These are phyloP conservation scores for Halisarca cf. caerulea DNA, from an alignment of 37 sponge, comb jelly and placozoan genomes.

Conservation along the genomic window DNA sequence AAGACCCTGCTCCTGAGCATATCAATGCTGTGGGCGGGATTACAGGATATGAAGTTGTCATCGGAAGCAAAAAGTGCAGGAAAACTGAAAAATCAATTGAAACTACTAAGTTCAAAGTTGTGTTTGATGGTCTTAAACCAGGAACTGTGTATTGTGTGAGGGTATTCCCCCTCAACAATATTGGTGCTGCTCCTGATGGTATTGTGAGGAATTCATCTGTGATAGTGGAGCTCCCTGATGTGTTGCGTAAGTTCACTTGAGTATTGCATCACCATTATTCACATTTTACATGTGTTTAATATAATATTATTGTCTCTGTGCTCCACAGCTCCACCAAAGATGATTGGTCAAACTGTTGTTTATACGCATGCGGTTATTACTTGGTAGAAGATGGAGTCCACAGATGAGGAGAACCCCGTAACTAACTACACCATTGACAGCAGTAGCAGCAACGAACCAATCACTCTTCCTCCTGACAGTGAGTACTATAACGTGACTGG, in stretches of 20 bases:
- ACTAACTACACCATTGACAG: constrained; percentile 2
- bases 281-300: too few species aligned
- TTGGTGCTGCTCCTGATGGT: not conserved
- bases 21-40: not conserved
- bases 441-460: not conserved
- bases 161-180: not conserved
- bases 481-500: not conserved
- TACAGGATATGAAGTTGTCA: not conserved
- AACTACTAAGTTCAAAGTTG: not conserved
- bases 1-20: not conserved
- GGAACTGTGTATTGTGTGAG: not conserved
- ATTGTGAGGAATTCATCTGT: too few species aligned
- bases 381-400: not conserved
- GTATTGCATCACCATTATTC: too few species aligned
- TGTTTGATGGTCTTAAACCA: not conserved
- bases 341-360: not conserved
- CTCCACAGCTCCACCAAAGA: not conserved
- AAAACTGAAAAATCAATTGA: not conserved
- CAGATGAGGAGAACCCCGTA: constrained; percentile 17
- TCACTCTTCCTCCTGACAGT: not conserved
- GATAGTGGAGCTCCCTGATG: too few species aligned
- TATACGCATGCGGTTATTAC: not conserved
- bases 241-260: too few species aligned
- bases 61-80: not conserved
- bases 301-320: too few species aligned